Evolutionary conservation across 2,113 vertebrate genomes (phyloP).

Genomic region (Murina feae): DNA sequence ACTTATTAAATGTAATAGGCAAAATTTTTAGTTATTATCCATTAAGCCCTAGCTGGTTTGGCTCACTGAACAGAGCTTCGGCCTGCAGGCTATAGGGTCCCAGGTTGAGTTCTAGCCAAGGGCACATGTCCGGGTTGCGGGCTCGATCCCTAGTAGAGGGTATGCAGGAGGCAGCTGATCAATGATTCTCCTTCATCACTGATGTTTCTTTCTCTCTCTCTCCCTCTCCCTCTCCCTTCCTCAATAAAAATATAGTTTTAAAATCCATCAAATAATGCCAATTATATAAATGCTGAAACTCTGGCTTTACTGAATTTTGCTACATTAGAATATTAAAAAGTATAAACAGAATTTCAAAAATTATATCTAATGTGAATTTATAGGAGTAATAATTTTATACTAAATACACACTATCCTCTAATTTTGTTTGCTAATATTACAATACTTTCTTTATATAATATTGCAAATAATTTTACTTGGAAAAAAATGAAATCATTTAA

Average conservation of each 20-base stretch:
- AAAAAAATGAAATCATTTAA: slow-evolving; percentile 36
- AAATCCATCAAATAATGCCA: not conserved
- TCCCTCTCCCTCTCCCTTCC: no score
- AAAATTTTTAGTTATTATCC: slow-evolving; percentile 32
- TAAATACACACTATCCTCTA: slow-evolving; percentile 34
- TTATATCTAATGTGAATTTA: slow-evolving; percentile 1
- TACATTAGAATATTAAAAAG: slow-evolving; percentile 1
- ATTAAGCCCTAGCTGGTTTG: not conserved
- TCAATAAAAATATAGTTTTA: no score
- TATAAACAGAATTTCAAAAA: slow-evolving; percentile 25
- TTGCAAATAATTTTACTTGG: slow-evolving; percentile 23
- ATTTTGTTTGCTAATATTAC: slow-evolving; percentile 4
- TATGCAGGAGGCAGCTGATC: no score
- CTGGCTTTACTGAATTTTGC: not conserved
- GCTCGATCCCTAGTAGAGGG: no score
- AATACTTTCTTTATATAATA: not conserved
- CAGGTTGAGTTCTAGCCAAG: no score
- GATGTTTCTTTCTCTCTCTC: not conserved
- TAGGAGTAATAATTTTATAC: not conserved
- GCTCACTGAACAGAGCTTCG: no score
- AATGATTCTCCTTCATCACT: no score
- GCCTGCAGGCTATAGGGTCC: no score
- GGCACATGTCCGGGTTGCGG: no score
- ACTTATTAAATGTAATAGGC: not conserved
- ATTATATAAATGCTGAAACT: not conserved